Conservation (phyloP, 2,113 vertebrate species). For the Esox niger region DNA sequence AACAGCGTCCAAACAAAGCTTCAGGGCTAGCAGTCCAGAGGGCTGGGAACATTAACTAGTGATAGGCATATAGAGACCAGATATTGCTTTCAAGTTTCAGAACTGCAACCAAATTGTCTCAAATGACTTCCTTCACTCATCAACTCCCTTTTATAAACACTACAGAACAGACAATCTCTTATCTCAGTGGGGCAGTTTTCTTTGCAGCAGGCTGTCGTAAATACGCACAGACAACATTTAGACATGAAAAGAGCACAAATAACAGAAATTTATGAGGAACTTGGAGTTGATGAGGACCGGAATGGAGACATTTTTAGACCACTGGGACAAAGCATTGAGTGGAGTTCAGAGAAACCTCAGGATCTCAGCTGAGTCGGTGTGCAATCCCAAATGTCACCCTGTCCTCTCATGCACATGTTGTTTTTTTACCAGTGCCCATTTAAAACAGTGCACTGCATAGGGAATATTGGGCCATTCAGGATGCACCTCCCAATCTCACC, state of each 20-base stretch:
- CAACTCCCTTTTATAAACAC: neutral
- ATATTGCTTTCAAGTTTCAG: constrained; percentile 2
- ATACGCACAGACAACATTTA: no score
- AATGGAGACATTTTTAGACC: neutral
- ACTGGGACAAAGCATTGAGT: neutral
- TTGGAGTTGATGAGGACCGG: neutral
- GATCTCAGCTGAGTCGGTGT: neutral
- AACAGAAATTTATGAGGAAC: no score
- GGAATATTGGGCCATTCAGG: no score
- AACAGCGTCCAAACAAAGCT: neutral
- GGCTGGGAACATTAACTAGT: neutral
- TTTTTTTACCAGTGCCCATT: no score
- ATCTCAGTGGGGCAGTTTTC: no score
- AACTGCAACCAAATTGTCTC: neutral
- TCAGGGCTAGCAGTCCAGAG: neutral
- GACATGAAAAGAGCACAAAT: no score
- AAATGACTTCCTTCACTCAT: neutral
- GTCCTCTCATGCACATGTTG: no score
- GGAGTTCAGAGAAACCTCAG: neutral
- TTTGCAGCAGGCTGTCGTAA: no score
- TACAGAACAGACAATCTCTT: neutral
- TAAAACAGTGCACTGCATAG: no score
- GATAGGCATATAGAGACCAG: neutral
- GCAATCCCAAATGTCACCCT: no score
- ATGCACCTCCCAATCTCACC: no score